Base-by-base conservation (phyloP, 2,888 invertebrate species). In the Nysson spinosus region DNA sequence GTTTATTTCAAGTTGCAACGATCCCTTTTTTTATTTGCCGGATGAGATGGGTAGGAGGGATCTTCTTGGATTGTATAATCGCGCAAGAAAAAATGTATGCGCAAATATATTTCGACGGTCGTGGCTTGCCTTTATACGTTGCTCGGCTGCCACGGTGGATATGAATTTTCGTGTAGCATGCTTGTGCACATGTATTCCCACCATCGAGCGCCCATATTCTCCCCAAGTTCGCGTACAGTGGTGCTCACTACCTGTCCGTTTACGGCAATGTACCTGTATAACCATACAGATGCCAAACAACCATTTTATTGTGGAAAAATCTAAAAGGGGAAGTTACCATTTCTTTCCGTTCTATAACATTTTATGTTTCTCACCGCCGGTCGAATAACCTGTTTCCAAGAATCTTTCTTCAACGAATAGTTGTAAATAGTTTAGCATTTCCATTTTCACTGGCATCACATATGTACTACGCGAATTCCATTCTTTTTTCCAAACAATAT, bases 161-260 rank as follows among this genome's bases (percentile, higher is more conserved):
- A 75, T 76, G 75, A 75, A 75, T 75, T 75, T 75, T 76, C 75
- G 75, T 75, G 68, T 73, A 62, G 73, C 73, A 75, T 69, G 65
- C 51, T 62, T 60, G 57, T 71, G 72, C 76, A 73, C 76, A 51
- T 76, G 75, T 76, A 76, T 76, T 75, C 75, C 73, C 76, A 76
- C 75, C 75, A 58, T 75, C 67, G 64, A 19, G 43, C 72, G 69
- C 52, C 67, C 75, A 70, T 75, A 75, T 76, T 73, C 75, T 72
- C 57, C 46, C 28, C 51, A 19, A 40, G 30, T 60, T 54, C 42
- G 69, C 39, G 40, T 4, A 1, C 75, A 75, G 75, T 56, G 75
- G 71, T 71, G 62, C 75, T 75, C 75, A 65, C 43, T 39, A 19
- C 12, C 4, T 46, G 7, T 2, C 24, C 19, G 54, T 17, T 9